phyloP scores from a whole-genome alignment of 2,888 invertebrate genomes.

The Platerodrilus igneus region DNA sequence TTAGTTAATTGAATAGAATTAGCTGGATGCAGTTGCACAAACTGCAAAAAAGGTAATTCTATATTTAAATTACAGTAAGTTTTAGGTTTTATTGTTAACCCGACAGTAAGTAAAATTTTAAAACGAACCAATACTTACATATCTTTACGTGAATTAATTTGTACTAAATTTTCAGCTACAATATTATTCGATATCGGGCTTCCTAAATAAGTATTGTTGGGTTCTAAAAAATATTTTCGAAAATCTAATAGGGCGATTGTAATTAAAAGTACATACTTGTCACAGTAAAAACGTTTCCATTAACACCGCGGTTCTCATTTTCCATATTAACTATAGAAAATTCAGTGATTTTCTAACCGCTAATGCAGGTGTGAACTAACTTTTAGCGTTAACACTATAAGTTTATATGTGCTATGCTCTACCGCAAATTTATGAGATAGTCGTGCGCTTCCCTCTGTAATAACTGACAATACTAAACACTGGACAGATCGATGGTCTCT shows the following conservation, averaged over 20 bases:
- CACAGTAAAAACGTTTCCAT: conserved; percentile 17
- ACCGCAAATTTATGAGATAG: conserved; percentile 27
- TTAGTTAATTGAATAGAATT: too few relatives aligned
- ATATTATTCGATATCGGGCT: conserved; percentile 16
- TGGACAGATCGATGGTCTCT: conserved; percentile 28
- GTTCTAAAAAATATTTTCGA: background rate
- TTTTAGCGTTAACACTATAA: too few relatives aligned
- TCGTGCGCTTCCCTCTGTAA: conserved; percentile 21
- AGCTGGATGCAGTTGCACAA: too few relatives aligned
- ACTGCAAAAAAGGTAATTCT: too few relatives aligned
- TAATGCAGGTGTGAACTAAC: too few relatives aligned
- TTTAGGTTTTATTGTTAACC: too few relatives aligned
- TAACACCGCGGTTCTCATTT: conserved; percentile 7
- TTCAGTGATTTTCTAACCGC: too few relatives aligned
- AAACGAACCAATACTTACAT: too few relatives aligned
- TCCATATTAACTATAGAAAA: conserved; percentile 7
- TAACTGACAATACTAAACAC: conserved; percentile 18
- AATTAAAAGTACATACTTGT: conserved; percentile 18
- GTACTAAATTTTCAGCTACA: conserved; percentile 44
- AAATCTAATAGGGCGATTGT: conserved; percentile 1
- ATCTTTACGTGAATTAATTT: conserved; percentile 52
- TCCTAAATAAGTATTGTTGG: conserved; percentile 13
- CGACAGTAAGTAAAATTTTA: background rate
- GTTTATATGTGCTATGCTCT: conserved; percentile 19
- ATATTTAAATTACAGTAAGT: too few relatives aligned